phyloP scores from a whole-genome alignment of 23 tunicate genomes.

The Trididemnum clinides region DNA sequence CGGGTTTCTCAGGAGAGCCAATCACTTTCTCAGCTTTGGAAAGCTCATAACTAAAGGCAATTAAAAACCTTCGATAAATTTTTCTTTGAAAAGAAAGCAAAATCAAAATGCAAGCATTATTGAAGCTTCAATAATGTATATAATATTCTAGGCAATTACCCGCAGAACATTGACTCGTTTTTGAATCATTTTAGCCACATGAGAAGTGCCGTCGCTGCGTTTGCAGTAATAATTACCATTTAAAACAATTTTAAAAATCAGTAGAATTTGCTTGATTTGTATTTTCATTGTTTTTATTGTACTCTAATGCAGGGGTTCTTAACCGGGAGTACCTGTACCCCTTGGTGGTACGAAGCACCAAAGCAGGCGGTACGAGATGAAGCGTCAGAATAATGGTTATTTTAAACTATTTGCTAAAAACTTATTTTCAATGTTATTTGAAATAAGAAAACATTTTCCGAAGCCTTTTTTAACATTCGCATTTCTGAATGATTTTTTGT shows the following conservation, averaged over 20 bases:
- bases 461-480: too few species aligned
- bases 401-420: too few species aligned
- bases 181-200: conserved; percentile 87
- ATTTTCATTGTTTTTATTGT: background rate
- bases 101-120: conserved; percentile 89
- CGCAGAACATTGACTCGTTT: conserved; percentile 66
- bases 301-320: too few species aligned
- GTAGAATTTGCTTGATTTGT: background rate
- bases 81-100: conserved; percentile 93
- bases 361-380: too few species aligned
- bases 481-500: too few species aligned
- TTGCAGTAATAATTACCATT: conserved; percentile 76
- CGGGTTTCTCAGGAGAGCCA: conserved; percentile 97
- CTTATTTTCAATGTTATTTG: too few species aligned
- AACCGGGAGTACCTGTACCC: too few species aligned
- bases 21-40: conserved; percentile 81
- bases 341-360: too few species aligned
- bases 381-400: too few species aligned
- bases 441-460: too few species aligned
- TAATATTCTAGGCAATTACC: conserved; percentile 75
- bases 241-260: conserved; percentile 58
- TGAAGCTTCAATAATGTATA: conserved; percentile 87
- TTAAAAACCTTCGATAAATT: conserved; percentile 88
- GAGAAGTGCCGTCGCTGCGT: conserved; percentile 68
- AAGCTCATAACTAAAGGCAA: conserved; percentile 92